Conservation (phyloP, 2,888 invertebrate species). For the Acanthosepion pharaonis region DNA sequence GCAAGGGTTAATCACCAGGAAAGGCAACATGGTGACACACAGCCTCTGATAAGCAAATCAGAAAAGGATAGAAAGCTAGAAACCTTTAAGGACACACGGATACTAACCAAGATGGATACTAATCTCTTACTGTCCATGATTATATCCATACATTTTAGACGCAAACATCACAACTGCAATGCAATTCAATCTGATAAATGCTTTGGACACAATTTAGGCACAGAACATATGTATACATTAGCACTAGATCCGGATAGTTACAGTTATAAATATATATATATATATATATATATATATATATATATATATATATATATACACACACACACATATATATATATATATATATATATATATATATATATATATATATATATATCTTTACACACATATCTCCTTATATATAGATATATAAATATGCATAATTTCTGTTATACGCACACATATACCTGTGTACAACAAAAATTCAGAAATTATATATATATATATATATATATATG, state of each 20-base stretch:
- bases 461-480: too few relatives aligned
- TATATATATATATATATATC: too few relatives aligned
- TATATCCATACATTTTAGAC: neutral
- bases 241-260: neutral
- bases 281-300: too few relatives aligned
- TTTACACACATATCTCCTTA: too few relatives aligned
- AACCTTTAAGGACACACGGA: neutral
- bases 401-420: too few relatives aligned
- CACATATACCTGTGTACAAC: too few relatives aligned
- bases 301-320: too few relatives aligned
- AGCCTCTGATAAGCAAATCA: constrained; percentile 11
- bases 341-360: too few relatives aligned
- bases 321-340: too few relatives aligned
- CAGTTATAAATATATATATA: neutral
- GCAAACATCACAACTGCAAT: neutral
- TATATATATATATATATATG: too few relatives aligned
- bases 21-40: neutral
- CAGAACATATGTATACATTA: neutral
- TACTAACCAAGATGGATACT: neutral
- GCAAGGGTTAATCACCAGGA: neutral
- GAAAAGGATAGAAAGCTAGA: neutral
- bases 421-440: too few relatives aligned
- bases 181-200: neutral
- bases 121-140: neutral
- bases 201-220: neutral